Evolutionary conservation across 2,797 vertebrate genomes (phyloP).

Genomic region (Chrosomus eos): DNA sequence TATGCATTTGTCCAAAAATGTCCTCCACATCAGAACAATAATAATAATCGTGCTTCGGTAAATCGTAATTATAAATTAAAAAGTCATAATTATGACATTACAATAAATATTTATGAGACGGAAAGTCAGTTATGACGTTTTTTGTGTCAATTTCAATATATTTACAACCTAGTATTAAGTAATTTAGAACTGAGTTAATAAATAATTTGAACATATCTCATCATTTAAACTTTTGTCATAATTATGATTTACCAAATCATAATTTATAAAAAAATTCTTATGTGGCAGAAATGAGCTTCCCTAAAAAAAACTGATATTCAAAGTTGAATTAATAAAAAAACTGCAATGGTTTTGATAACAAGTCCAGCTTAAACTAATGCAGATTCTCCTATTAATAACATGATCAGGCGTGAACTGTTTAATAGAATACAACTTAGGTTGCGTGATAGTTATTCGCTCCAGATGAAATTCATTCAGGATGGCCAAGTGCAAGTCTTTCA

Average conservation of each 20-base stretch:
- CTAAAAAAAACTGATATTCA: not conserved
- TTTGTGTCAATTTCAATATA: not conserved
- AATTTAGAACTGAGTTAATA: not conserved
- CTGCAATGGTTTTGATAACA: not conserved
- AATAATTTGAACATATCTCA: not conserved
- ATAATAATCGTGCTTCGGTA: not conserved
- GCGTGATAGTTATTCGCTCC: not conserved
- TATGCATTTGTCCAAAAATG: not conserved
- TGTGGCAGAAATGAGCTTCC: not conserved
- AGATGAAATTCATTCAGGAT: constrained; percentile 1
- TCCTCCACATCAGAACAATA: not conserved
- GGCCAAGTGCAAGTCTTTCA: constrained; percentile 18
- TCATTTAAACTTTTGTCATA: not conserved
- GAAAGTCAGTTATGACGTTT: not conserved
- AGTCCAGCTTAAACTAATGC: not conserved
- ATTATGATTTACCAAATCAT: not conserved
- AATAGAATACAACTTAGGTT: not conserved
- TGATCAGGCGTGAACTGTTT: not conserved
- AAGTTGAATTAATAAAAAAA: not conserved
- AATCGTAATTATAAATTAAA: not conserved
- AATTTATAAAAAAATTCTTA: not conserved
- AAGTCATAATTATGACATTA: not conserved
- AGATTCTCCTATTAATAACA: not conserved
- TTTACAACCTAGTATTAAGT: not conserved
- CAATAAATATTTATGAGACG: no score